Base-by-base conservation (phyloP, 2,797 vertebrate genomes). In the Diplodus sargus region DNA sequence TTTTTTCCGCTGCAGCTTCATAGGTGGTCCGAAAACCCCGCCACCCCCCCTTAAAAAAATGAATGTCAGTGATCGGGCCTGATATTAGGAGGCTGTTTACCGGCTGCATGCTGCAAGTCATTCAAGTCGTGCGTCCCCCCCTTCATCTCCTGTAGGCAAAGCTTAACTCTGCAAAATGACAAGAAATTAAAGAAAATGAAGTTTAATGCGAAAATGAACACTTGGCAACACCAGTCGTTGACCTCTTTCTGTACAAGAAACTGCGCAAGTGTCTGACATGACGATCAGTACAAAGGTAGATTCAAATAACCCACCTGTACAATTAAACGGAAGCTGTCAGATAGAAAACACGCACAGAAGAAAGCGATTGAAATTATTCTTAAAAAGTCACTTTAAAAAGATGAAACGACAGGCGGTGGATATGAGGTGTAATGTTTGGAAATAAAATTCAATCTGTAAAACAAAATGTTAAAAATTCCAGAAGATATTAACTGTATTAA, bases 211-310 rank as follows among this genome's bases (percentile, higher is more conserved):
- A 9, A 34, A 39, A 23, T 17, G 5, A 70, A 12, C 16, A 65
- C 2, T 1, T 18, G 47, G 22, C 5, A 43, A 8, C 1, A 0
- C 17, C 23, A 56, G n/a, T 0, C 12, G 11, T 3, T 4, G 9
- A n/a, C 39, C 43, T 20, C 1, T 43, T 49, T 49, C 25, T 16
- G 3, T 7, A 18, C 23, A 0, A 14, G 4, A 73, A 59, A 39
- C n/a, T 13, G 49, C 28, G 14, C 10, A 17, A 34, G 17, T 1
- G 28, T n/a, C 4, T 3, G 25, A 3, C 20, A 48, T 3, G 15
- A 20, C 12, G 20, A 20, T 58, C 15, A 52, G 22, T 9, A 14
- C 4, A 4, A 12, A 45, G 18, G 3, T 1, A 18, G 0, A 39
- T 28, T 7, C 34, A 2, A 59, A 4, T 16, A 8, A 12, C 25